phyloP scores from a whole-genome alignment of 2,888 invertebrate species.

The Erebia palarica region DNA sequence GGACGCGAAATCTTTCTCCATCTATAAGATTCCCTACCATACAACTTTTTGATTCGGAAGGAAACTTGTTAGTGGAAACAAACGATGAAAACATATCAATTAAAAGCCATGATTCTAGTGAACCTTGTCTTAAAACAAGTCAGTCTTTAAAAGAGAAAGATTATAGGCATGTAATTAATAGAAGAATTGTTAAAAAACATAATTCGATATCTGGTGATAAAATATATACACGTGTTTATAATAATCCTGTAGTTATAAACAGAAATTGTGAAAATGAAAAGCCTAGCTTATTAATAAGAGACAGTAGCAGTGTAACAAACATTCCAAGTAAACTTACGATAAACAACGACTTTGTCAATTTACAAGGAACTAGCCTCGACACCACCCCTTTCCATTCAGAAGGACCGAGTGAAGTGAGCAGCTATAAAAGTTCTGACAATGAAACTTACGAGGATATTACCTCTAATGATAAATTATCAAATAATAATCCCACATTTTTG shows the following conservation, averaged over 20 bases:
- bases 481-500: conserved; percentile 45
- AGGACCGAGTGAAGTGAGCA: conserved; percentile 72
- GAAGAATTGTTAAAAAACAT: conserved; percentile 64
- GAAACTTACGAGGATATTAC: conserved; percentile 62
- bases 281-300: conserved; percentile 54
- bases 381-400: conserved; percentile 68
- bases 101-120: conserved; percentile 69
- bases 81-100: conserved; percentile 80
- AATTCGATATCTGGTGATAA: conserved; percentile 73
- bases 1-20: conserved; percentile 84
- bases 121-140: conserved; percentile 55
- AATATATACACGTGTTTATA: conserved; percentile 72
- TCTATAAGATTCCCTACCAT: conserved; percentile 83
- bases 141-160: conserved; percentile 70
- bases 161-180: conserved; percentile 65
- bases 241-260: conserved; percentile 48
- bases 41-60: conserved; percentile 84
- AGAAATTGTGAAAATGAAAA: conserved; percentile 47
- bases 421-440: conserved; percentile 80
- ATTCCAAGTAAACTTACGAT: conserved; percentile 72
- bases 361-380: conserved; percentile 64
- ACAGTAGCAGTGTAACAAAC: conserved; percentile 63
- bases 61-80: conserved; percentile 83
- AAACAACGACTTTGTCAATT: conserved; percentile 61
- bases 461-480: conserved; percentile 34